Percentiles rank a stretch among this genome's conserved stretches.
Evolutionary conservation across 2,797 vertebrate species (phyloP).

Genomic region (Argya squamiceps): DNA sequence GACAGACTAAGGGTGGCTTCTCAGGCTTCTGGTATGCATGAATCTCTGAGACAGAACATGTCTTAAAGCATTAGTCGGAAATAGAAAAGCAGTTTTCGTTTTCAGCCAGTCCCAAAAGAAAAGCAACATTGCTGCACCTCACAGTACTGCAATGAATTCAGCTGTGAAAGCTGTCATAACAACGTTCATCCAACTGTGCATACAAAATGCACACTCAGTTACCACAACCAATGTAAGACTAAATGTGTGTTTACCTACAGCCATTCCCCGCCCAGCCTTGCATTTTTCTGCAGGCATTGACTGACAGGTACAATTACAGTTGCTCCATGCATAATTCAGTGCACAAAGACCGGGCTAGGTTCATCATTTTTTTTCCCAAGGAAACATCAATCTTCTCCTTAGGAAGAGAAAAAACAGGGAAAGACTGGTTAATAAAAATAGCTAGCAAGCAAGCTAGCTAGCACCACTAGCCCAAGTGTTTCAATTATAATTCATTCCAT

Average conservation of each 20-base stretch:
- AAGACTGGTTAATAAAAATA: slow-evolving; percentile 26
- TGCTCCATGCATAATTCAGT: slow-evolving; percentile 51
- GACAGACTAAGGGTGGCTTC: neutral
- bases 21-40: neutral
- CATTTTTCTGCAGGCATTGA: slow-evolving; percentile 41
- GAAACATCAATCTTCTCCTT: slow-evolving; percentile 41
- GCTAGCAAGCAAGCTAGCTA: neutral
- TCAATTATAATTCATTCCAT: neutral
- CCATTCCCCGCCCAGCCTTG: neutral
- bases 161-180: slow-evolving; percentile 36
- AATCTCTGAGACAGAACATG: neutral
- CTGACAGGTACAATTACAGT: slow-evolving; percentile 23
- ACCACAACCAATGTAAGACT: neutral
- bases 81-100: neutral
- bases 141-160: neutral
- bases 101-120: neutral
- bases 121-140: neutral
- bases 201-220: slow-evolving; percentile 23
- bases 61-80: neutral
- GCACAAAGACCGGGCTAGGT: neutral
- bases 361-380: neutral
- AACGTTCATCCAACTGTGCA: neutral
- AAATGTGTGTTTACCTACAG: slow-evolving; percentile 46
- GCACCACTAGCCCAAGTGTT: neutral
- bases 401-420: neutral